These are phyloP conservation scores for Astropecten irregularis DNA, from an alignment of 53 echinoderm and acorn worm genomes.

Conservation along the genomic window DNA sequence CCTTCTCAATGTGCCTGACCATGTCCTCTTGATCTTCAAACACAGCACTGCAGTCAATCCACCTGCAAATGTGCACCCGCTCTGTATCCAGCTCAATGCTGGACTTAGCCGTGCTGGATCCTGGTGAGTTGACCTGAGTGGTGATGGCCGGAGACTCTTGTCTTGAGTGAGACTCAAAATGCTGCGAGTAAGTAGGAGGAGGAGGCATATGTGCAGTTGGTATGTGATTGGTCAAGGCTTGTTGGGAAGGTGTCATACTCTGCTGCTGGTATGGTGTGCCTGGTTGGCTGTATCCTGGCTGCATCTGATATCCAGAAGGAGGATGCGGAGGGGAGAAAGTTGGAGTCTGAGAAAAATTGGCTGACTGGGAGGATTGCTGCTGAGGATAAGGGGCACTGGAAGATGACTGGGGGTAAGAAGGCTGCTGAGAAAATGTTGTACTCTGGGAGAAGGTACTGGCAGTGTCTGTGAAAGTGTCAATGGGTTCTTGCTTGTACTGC, in stretches of 20 bases:
- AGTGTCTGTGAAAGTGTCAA: slow-evolving; percentile 53
- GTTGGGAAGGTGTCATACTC: background rate
- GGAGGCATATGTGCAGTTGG: slow-evolving; percentile 77
- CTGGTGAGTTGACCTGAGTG: slow-evolving; percentile 69
- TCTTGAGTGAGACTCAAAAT: slow-evolving; percentile 72
- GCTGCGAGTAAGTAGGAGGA: slow-evolving; percentile 97
- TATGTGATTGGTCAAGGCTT: slow-evolving; percentile 34
- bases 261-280: slow-evolving; percentile 48
- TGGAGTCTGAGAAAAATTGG: slow-evolving; percentile 51
- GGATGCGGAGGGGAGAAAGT: slow-evolving; percentile 55
- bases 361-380: slow-evolving; percentile 56
- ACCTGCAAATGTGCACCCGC: slow-evolving; percentile 73
- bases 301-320: slow-evolving; percentile 45
- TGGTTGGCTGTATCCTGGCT: slow-evolving; percentile 37
- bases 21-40: slow-evolving; percentile 98
- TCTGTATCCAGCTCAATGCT: slow-evolving; percentile 62
- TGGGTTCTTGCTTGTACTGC: slow-evolving; percentile 86
- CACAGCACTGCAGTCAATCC: slow-evolving; percentile 96
- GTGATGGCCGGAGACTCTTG: slow-evolving; percentile 74
- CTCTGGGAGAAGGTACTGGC: slow-evolving; percentile 31
- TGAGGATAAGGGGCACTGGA: slow-evolving; percentile 55
- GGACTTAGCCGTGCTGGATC: slow-evolving; percentile 60
- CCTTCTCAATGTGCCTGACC: slow-evolving; percentile 98
- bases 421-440: slow-evolving; percentile 51
- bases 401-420: slow-evolving; percentile 58